These are phyloP conservation scores for Holotrichia oblita DNA, from an alignment of 1,140 invertebrate species.

Conservation along the genomic window DNA sequence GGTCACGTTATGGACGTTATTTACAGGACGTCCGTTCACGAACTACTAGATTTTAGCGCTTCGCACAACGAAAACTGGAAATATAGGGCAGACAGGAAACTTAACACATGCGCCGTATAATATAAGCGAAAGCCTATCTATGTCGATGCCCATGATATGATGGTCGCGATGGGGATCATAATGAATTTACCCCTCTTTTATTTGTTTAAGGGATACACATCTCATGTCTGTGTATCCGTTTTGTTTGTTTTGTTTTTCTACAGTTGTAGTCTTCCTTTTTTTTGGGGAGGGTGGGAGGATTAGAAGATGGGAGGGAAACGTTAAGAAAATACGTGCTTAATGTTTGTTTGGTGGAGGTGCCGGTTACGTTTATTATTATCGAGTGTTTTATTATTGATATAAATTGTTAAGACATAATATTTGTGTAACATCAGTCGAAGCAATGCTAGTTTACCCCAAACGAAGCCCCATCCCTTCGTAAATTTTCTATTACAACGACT, in stretches of 20 bases:
- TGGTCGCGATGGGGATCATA: not conserved
- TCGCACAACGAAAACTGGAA: conserved; percentile 6
- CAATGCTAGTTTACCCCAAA: no score
- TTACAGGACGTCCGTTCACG: not conserved
- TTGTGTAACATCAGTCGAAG: no score
- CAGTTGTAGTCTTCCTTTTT: not conserved
- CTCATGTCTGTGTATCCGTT: not conserved
- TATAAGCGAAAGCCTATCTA: not conserved
- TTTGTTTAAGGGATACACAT: not conserved
- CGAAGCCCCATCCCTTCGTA: no score
- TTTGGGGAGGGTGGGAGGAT: no score
- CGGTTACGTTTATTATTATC: not conserved
- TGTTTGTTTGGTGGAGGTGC: not conserved
- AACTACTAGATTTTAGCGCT: conserved; percentile 15
- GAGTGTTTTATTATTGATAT: no score
- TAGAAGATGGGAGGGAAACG: no score
- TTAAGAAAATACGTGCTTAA: not conserved
- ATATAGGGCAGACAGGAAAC: not conserved
- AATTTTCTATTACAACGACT: no score
- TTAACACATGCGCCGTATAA: conserved; percentile 16
- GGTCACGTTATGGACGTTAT: not conserved
- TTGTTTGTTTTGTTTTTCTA: not conserved
- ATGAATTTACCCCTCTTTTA: not conserved
- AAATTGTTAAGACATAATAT: no score
- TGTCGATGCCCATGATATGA: not conserved